Evolutionary conservation across 2,113 vertebrate genomes (phyloP), one percentile per base, ranked within the genome.

Genomic region (Datnioides undecimradiatus): DNA sequence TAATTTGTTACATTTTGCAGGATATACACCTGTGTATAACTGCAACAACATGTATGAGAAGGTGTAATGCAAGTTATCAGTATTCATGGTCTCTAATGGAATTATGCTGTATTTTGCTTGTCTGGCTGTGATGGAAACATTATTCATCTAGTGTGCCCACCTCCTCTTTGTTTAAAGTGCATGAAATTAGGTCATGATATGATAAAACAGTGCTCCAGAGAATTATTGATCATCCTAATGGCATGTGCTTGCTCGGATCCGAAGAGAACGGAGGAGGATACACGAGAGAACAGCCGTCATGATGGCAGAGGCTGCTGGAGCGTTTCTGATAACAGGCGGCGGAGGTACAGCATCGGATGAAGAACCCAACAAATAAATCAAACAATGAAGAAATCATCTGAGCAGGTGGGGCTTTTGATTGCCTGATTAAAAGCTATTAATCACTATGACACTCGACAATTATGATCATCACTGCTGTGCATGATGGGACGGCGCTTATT

Each of bases 391-490:
- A 65, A 80, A 46, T 74, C 16, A 29, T 66, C 45, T 8, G 48
- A 72, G 52, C 40, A 65, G 67, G 45, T 80, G 77, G 40, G 46
- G 23, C 36, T 46, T 71, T 60, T 51, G 57, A 84, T 58, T 51
- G 27, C 40, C 49, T 54, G 63, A 78, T 81, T 81, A 78, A 74
- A 84, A 65, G 21, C 69, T 57, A 70, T 80, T 73, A 80, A 60
- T 78, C 62, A 79, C 31, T 36, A 41, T 62, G 77, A 62, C 52
- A 48, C 38, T 38, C 5, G 5, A 40, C 38, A 60, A 46, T 68
- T 62, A 62, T 33, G 34, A 69, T 52, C 21, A 29, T 58, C 27
- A 48, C 23, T 27, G 54, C 48, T 58, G 58, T 48, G 43, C 49
- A 64, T 63, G 54, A 71, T 71, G 65, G 43, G 51, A n/a, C n/a